Evolutionary conservation across 2,888 invertebrate species (phyloP).

Genomic region (Cataglyphis cursor): DNA sequence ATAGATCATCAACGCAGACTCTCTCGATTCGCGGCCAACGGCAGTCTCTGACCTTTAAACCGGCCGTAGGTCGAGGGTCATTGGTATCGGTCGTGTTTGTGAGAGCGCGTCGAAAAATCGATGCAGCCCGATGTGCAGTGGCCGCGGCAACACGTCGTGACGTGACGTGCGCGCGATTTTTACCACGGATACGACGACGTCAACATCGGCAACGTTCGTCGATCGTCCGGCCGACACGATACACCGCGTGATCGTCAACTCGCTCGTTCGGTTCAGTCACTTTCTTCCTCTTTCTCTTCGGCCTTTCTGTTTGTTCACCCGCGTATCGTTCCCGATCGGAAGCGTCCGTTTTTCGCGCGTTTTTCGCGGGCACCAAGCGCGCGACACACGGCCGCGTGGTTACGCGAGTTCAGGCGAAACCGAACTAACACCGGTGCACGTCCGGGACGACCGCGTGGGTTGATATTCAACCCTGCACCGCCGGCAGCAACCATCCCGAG

Average conservation of each 20-base stretch:
- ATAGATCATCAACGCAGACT: conserved; percentile 51
- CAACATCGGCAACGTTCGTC: not conserved
- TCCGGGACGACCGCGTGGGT: conserved; percentile 81
- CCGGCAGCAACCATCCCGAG: conserved; percentile 60
- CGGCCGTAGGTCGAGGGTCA: conserved; percentile 74
- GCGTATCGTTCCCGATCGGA: not conserved
- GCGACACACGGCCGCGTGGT: conserved; percentile 65
- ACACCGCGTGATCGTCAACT: not conserved
- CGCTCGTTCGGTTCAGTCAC: not conserved
- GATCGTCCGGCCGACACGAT: not conserved
- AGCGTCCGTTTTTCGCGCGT: not conserved
- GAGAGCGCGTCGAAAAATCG: conserved; percentile 66
- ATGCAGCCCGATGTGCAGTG: conserved; percentile 64
- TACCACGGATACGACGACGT: not conserved
- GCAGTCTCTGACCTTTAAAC: conserved; percentile 73
- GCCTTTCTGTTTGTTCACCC: not conserved
- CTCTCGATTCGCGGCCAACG: conserved; percentile 63
- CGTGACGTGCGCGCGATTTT: conserved; percentile 20
- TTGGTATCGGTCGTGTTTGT: conserved; percentile 68
- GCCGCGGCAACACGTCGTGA: conserved; percentile 15
- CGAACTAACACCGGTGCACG: conserved; percentile 78
- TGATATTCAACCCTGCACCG: conserved; percentile 77
- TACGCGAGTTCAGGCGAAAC: conserved; percentile 72
- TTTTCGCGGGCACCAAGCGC: conserved; percentile 17
- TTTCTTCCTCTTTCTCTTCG: not conserved